phyloP scores from a whole-genome alignment of 2,888 invertebrate genomes.

The Sesia bembeciformis region DNA sequence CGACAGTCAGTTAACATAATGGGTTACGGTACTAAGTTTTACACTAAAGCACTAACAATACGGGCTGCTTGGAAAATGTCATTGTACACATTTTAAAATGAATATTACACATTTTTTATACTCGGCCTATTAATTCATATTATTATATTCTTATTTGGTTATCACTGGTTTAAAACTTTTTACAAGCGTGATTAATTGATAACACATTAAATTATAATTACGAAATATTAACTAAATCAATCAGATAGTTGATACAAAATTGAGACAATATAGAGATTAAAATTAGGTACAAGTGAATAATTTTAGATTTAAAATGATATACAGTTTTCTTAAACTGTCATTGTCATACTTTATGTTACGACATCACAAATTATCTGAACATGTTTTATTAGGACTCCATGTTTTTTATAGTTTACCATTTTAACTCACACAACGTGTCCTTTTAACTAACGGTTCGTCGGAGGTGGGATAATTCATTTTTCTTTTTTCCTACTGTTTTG shows the following conservation, averaged over 20 bases:
- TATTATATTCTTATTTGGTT: no score
- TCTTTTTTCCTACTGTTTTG: no score
- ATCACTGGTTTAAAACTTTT: no score
- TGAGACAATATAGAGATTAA: conserved; percentile 42
- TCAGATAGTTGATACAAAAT: background rate
- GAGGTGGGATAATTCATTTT: no score
- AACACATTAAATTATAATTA: background rate
- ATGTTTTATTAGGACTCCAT: conserved; percentile 11
- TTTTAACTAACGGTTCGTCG: background rate
- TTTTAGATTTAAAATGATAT: conserved; percentile 26
- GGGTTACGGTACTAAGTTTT: background rate
- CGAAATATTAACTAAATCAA: background rate
- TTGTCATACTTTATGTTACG: conserved; percentile 9
- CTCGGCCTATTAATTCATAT: no score
- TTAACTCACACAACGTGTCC: background rate
- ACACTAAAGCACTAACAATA: conserved; percentile 19
- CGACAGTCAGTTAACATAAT: background rate
- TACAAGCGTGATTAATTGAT: background rate
- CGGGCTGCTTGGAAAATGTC: conserved; percentile 19
- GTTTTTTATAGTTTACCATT: background rate
- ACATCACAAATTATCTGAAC: conserved; percentile 9
- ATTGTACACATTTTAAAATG: background rate
- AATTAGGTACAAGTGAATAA: conserved; percentile 44
- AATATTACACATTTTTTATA: no score
- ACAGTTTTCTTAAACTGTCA: conserved; percentile 16